A percentile compares a stretch with the other conserved stretches of the same genome.
phyloP scores from a whole-genome alignment of 2,888 invertebrate species.

The Leucophora obtusa region DNA sequence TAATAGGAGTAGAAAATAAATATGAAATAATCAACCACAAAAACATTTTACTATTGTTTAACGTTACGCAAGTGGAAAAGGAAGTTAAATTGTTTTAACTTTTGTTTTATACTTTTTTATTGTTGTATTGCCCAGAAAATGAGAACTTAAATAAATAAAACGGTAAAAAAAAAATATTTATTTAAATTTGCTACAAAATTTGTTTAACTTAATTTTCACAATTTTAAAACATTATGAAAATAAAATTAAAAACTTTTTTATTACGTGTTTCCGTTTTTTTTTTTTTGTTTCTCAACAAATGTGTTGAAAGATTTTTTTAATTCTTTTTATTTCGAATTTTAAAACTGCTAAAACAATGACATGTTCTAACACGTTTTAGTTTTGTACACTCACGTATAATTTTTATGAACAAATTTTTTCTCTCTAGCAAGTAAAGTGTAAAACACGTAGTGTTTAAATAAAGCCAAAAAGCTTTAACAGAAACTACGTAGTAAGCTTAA shows the following conservation, averaged over 20 bases:
- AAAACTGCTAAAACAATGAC: constrained; percentile 29
- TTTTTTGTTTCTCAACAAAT: constrained; percentile 8
- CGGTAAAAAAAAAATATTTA: constrained; percentile 19
- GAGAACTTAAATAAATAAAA: background rate
- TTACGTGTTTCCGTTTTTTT: constrained; percentile 16
- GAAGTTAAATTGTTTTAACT: constrained; percentile 45
- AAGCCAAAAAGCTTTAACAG: constrained; percentile 26
- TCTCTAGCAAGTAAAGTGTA: constrained; percentile 38
- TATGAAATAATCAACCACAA: constrained; percentile 59
- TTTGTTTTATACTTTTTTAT: constrained; percentile 10
- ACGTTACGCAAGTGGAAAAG: constrained; percentile 69
- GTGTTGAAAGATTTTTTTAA: constrained; percentile 6
- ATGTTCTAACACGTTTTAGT: constrained; percentile 52
- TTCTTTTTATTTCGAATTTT: background rate
- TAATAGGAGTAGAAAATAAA: constrained; percentile 31
- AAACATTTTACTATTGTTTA: constrained; percentile 67
- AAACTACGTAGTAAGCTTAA: constrained; percentile 30
- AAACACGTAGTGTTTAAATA: constrained; percentile 38
- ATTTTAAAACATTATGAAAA: constrained; percentile 40
- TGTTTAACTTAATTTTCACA: constrained; percentile 22
- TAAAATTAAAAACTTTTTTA: constrained; percentile 55
- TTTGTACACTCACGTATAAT: constrained; percentile 55
- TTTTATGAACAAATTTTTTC: constrained; percentile 50
- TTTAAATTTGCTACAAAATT: constrained; percentile 12
- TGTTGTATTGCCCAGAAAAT: background rate